Evolutionary conservation across 2,113 vertebrate species (phyloP).

Genomic region (Herpetotheres cachinnans): DNA sequence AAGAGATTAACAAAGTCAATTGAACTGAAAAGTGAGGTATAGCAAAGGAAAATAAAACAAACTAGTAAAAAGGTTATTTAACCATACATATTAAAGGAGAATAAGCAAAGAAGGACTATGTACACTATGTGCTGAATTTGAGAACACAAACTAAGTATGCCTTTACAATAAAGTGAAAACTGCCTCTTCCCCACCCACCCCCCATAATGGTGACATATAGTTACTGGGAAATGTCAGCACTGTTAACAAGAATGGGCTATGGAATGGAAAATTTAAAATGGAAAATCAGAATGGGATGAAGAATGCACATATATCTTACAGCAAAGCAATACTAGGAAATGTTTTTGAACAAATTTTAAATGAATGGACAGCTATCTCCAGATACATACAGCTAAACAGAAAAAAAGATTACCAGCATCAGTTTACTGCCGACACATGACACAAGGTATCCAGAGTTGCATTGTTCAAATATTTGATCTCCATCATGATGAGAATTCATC

Average conservation of each 20-base stretch:
- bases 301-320: neutral
- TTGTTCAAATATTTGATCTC: neutral
- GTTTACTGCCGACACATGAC: neutral
- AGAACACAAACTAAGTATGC: neutral
- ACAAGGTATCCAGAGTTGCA: neutral
- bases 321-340: neutral
- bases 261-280: neutral
- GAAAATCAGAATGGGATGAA: neutral
- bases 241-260: neutral
- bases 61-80: neutral
- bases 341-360: neutral
- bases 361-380: neutral
- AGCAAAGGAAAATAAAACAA: neutral
- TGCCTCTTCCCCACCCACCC: no score
- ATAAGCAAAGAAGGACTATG: neutral
- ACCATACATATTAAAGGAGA: neutral
- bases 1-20: neutral
- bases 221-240: neutral
- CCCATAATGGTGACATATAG: neutral
- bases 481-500: neutral
- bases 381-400: neutral
- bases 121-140: neutral
- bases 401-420: neutral
- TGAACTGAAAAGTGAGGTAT: neutral
- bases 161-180: neutral